Evolutionary conservation across 2,113 vertebrate genomes (phyloP).

Genomic region (Silurus asotus): DNA sequence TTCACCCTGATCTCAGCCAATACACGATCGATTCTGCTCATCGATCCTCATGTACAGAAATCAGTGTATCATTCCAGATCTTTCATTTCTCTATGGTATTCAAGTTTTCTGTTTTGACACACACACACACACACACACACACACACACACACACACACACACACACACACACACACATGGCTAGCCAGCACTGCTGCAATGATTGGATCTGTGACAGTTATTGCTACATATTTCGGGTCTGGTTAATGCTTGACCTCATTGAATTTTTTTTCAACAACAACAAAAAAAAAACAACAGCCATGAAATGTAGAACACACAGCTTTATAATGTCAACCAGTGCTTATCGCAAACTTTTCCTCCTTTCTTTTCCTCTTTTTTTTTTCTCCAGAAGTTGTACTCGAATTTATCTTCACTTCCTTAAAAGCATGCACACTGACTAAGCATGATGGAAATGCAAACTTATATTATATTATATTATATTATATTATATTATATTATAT

Average conservation of each 20-base stretch:
- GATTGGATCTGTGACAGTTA: slow-evolving; percentile 16
- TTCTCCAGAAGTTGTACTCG: not conserved
- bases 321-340: not conserved
- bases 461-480: no score
- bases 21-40: not conserved
- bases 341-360: not conserved
- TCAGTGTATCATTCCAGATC: not conserved
- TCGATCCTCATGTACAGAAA: not conserved
- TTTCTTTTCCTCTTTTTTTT: not conserved
- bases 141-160: not conserved
- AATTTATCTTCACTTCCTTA: slow-evolving; percentile 1
- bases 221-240: slow-evolving; percentile 39
- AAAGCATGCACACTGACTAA: not conserved
- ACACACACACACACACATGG: no score
- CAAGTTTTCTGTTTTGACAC: not conserved
- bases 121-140: no score
- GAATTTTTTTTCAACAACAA: not conserved
- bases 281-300: not conserved
- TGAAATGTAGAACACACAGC: not conserved
- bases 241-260: not conserved
- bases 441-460: not conserved
- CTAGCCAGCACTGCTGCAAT: not conserved
- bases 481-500: no score
- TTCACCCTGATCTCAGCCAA: not conserved
- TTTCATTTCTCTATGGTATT: not conserved